Evolutionary conservation across 2,113 vertebrate species (phyloP).

Genomic region (Semnornis frantzii): DNA sequence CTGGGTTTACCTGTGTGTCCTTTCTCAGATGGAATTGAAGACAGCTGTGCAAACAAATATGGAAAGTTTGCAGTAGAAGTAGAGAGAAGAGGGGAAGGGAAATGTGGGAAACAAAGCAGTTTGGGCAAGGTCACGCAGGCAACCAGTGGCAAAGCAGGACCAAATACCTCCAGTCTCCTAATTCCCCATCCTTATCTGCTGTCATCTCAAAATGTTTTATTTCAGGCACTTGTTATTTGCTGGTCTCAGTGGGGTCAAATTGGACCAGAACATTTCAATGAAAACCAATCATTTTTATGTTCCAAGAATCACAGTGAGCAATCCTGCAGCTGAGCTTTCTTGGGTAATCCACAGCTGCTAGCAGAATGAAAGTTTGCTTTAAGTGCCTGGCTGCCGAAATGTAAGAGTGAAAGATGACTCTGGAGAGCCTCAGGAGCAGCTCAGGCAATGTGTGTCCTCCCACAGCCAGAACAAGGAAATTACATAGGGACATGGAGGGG

Average conservation of each 20-base stretch:
- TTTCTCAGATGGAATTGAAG: neutral
- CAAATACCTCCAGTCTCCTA: neutral
- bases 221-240: neutral
- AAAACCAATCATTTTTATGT: conserved; percentile 65
- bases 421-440: conserved; percentile 55
- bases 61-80: neutral
- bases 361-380: conserved; percentile 56
- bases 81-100: neutral
- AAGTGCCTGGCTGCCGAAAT: conserved; percentile 53
- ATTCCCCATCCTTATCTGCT: conserved; percentile 17
- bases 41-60: neutral
- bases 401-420: conserved; percentile 62
- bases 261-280: conserved; percentile 52
- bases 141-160: neutral
- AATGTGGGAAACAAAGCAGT: neutral
- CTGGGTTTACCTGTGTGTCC: neutral
- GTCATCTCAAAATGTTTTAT: conserved; percentile 43
- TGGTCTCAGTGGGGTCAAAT: conserved; percentile 59
- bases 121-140: neutral
- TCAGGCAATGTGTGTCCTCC: conserved; percentile 46
- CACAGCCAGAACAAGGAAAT: conserved; percentile 55
- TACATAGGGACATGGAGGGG: conserved; percentile 56
- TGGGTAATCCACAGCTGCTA: conserved; percentile 8
- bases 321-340: conserved; percentile 18
- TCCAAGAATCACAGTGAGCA: conserved; percentile 27